Percentiles rank a stretch among this genome's conserved stretches.
These are phyloP conservation scores for Drosophila lacicola DNA, from an alignment of 2,888 invertebrate species.

Conservation along the genomic window DNA sequence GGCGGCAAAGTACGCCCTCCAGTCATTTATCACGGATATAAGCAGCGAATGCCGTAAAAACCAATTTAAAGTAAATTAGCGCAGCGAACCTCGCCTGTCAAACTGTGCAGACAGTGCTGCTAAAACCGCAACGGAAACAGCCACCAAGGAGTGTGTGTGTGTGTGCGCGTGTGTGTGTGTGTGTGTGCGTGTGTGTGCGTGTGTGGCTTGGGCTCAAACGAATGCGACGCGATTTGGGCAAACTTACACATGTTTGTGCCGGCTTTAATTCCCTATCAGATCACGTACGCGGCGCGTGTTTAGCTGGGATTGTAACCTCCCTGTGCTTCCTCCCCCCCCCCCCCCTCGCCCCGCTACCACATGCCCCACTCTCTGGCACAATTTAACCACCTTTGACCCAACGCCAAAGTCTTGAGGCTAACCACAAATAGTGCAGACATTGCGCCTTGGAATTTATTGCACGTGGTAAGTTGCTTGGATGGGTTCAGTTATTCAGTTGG, in stretches of 20 bases:
- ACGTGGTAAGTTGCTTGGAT: slow-evolving; percentile 71
- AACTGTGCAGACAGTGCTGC: slow-evolving; percentile 52
- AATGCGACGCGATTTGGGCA: slow-evolving; percentile 64
- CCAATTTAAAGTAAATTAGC: slow-evolving; percentile 78
- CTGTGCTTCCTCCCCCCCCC: not conserved
- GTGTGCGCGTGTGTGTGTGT: not conserved
- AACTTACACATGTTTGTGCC: slow-evolving; percentile 60
- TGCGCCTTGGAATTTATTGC: slow-evolving; percentile 76
- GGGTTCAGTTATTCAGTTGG: slow-evolving; percentile 58
- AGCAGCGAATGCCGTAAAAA: slow-evolving; percentile 55
- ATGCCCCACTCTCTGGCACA: slow-evolving; percentile 1
- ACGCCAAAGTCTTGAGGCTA: slow-evolving; percentile 59
- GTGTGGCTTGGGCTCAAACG: slow-evolving; percentile 51
- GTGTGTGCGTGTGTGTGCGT: not conserved
- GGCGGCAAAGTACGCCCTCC: slow-evolving; percentile 33
- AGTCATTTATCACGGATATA: slow-evolving; percentile 59
- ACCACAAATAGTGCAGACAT: slow-evolving; percentile 73
- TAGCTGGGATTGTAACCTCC: slow-evolving; percentile 32
- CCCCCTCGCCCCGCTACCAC: not conserved
- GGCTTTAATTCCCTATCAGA: slow-evolving; percentile 75
- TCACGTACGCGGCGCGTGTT: slow-evolving; percentile 72
- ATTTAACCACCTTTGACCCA: slow-evolving; percentile 26
- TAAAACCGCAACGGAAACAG: slow-evolving; percentile 42
- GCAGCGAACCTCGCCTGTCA: slow-evolving; percentile 53
- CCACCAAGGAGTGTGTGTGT: not conserved